Evolutionary conservation across 2,888 invertebrate genomes (phyloP), one percentile per base, ranked within the genome.

Genomic region (Caradrina kadenii): DNA sequence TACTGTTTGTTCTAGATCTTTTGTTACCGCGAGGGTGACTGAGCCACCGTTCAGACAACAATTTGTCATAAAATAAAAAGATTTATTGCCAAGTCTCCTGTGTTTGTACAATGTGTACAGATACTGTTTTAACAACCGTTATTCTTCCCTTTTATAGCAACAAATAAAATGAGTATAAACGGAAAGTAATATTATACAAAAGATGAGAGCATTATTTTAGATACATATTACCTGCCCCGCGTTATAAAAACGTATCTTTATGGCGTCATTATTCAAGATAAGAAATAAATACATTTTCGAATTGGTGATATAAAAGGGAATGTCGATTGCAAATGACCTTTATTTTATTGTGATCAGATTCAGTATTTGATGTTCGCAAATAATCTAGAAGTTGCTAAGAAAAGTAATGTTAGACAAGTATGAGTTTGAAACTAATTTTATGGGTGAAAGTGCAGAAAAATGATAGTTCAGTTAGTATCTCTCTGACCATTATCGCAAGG

Each of bases 1-100:
- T 85, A 86, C 87, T 95, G 90, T 95, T 95, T 95, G 95, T 95
- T 93, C 94, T 94, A 93, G 89, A 90, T 90, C 93, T 90, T 90
- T 94, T 94, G 94, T 93, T 87, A 84, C 86, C 50, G 60, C 82
- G 89, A 90, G 93, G 93, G 93, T 90, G 90, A 89, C 89, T 80
- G 87, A 86, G 85, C 78, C 84, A 86, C 70, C 79, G 86, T 86
- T 88, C 92, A 91, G 92, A 93, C 94, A 93, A 93, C 94, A 93
- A 96, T 96, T 95, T 96, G 95, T 96, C 95, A 96, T 95, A 95
- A 95, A 96, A 95, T 94, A 94, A 93, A 95, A 92, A 95, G 95
- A 96, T 96, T 95, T 95, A 95, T 95, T 88, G 91, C 89, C 85
- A 79, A 86, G 76, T 86, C 87, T 85, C 88, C 87, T 83, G 89